Base-by-base conservation (phyloP, 2,797 vertebrate species). In the Anguilla pacifica region DNA sequence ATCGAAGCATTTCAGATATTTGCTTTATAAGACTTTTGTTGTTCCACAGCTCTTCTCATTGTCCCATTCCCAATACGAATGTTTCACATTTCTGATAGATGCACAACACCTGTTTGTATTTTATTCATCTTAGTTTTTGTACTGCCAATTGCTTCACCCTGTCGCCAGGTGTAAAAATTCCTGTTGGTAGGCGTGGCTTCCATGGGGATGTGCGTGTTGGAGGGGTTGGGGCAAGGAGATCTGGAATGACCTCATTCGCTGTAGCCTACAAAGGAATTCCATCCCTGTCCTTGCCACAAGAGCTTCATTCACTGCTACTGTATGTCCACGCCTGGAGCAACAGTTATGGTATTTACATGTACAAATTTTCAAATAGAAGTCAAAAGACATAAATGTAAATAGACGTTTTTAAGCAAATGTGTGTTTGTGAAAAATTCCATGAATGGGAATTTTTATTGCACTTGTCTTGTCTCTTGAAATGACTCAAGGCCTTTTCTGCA, bases 71-170 rank as follows among this genome's bases (percentile, higher is more conserved):
- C 31, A 31, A 31, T 31, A 31, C 0, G 31, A 31, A n/a, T n/a
- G 28, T 31, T 72, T 72, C n/a, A 72, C 70, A 15, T 72, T 72
- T 81, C 46, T 15, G 25, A 67, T 5, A 67, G 61, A 67, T 7
- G 19, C 22, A 67, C 1, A 64, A 64, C 19, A 19, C 25, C 19
- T 19, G 19, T n/a, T 67, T n/a, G 1, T 0, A 67, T 67, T 86
- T 86, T 86, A 74, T 74, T 85, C 72, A 72, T 87, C 79, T 43
- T 83, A 46, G 22, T 25, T 83, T 87, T 83, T 87, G 83, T 87
- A 87, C 83, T 74, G 74, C 82, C 84, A 84, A 84, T 15, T 35
- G 82, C 59, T 57, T 87, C 61, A 74, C 25, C 46, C 31, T 46
- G 25, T 57, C 10, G 19, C 3, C 7, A 49, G 49, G 49, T 1